These are phyloP conservation scores for Aramus guarauna DNA, from an alignment of 2,113 vertebrate genomes.

Conservation along the genomic window DNA sequence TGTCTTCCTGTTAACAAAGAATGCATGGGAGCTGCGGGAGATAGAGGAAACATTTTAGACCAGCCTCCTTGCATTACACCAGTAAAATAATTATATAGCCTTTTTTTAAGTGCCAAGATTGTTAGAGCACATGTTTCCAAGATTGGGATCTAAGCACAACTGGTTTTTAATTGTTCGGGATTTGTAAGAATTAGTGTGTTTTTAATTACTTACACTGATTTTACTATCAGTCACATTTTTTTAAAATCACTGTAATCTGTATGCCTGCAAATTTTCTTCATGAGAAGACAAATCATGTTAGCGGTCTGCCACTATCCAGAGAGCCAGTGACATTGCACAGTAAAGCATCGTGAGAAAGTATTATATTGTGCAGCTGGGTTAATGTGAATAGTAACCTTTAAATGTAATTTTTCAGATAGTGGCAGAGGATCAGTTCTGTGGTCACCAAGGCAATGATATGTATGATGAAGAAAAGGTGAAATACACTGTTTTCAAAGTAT, in stretches of 20 bases:
- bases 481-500: slow-evolving; percentile 97
- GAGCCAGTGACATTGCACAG: neutral
- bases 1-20: neutral
- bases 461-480: slow-evolving; percentile 99
- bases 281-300: neutral
- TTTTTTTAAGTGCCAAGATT: neutral
- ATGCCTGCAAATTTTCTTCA: neutral
- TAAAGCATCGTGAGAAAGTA: neutral
- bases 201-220: slow-evolving; percentile 4
- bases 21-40: neutral
- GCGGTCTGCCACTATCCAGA: neutral
- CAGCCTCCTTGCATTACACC: neutral
- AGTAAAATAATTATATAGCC: neutral
- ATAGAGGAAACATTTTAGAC: neutral
- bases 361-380: neutral
- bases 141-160: neutral
- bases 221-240: neutral
- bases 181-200: slow-evolving; percentile 11
- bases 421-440: slow-evolving; percentile 98
- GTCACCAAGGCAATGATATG: slow-evolving; percentile 99
- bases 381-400: neutral
- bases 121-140: neutral
- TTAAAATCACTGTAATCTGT: neutral
- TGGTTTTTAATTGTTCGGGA: neutral
- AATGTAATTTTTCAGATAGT: slow-evolving; percentile 83